Evolutionary conservation across 2,113 vertebrate species (phyloP).

Genomic region (Lasiurus cinereus): DNA sequence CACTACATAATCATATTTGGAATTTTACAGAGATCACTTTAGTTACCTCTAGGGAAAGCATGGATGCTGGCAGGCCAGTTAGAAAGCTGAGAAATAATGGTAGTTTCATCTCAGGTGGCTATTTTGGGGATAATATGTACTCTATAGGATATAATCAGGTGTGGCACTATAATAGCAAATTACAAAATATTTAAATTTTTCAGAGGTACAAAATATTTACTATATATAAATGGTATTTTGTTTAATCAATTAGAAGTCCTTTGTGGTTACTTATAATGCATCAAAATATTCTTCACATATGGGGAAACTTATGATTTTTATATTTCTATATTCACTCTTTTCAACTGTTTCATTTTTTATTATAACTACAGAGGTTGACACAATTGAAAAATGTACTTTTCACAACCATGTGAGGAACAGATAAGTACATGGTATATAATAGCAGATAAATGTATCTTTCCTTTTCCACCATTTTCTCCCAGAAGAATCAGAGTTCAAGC

Average conservation of each 20-base stretch:
- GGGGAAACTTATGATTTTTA: neutral
- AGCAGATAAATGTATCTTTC: neutral
- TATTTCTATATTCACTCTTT: neutral
- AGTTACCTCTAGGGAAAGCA: neutral
- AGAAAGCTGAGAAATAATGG: neutral
- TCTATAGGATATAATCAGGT: neutral
- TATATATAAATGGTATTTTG: neutral
- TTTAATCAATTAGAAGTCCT: neutral
- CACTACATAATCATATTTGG: neutral
- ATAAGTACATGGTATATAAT: neutral
- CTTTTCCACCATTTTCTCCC: neutral
- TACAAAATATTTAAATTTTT: neutral
- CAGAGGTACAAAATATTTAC: neutral
- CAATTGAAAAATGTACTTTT: neutral
- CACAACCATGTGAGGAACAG: neutral
- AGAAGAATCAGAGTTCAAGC: conserved; percentile 34
- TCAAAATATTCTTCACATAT: neutral
- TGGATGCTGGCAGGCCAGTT: accelerated
- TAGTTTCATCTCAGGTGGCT: neutral
- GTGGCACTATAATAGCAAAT: neutral
- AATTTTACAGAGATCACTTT: neutral
- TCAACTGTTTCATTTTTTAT: neutral
- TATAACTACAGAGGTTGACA: neutral
- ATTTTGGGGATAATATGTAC: neutral
- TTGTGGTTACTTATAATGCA: neutral